phyloP scores from a whole-genome alignment of 2,113 vertebrate genomes.

The Apus apus region DNA sequence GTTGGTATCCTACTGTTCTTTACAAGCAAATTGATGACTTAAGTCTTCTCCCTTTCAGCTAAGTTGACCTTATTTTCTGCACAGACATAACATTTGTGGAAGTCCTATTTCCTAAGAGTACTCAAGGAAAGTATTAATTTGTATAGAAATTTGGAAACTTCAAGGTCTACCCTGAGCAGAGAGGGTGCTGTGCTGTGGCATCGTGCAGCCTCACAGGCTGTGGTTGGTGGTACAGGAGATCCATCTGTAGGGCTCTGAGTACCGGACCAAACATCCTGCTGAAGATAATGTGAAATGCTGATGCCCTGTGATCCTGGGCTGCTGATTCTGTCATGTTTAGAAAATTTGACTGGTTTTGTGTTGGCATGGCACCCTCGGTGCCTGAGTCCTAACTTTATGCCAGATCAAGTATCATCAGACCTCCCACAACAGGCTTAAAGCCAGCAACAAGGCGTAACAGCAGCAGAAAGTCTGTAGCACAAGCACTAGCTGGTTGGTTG shows the following conservation, averaged over 20 bases:
- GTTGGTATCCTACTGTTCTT: neutral
- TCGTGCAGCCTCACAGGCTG: accelerated
- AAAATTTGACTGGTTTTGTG: neutral
- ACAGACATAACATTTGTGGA: neutral
- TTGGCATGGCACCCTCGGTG: neutral
- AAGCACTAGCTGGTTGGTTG: neutral
- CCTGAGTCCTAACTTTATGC: neutral
- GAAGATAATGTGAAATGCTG: neutral
- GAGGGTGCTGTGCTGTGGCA: neutral
- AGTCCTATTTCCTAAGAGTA: neutral
- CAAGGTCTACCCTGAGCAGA: neutral
- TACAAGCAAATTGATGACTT: neutral
- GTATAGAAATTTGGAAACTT: neutral
- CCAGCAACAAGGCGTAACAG: neutral
- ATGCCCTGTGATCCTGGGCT: neutral
- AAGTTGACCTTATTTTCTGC: neutral
- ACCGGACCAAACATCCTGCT: neutral
- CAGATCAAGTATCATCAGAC: neutral
- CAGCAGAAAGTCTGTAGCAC: neutral
- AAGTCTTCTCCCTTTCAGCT: neutral
- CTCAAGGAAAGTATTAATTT: neutral
- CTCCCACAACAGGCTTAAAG: neutral
- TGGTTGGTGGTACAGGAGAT: neutral
- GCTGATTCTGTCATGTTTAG: accelerated
- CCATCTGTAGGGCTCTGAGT: neutral